Evolutionary conservation across 1,140 invertebrate species (phyloP), one percentile per base, ranked within the genome.

Genomic region (Acromyrmex charruanus): DNA sequence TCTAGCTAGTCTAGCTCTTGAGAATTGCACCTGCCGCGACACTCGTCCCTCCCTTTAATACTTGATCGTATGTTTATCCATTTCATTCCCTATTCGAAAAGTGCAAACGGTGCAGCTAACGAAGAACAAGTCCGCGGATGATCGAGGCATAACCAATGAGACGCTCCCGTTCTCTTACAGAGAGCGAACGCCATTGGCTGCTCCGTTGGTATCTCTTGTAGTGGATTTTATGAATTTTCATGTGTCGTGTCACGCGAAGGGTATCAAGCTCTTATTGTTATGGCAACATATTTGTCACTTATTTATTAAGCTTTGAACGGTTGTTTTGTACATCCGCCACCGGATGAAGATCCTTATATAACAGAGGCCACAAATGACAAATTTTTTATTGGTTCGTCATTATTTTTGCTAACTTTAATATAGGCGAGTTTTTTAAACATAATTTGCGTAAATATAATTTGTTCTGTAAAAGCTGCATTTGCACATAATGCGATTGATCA

Each of bases 21-120:
- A 44, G 49, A 71, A 12, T 25, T 71, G 39, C 68, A 71, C 68
- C 68, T 71, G 5, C 25, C 49, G n/a, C 25, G 39, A 25, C 25
- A 7, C 28, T 44, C 10, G 39, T 16, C 35, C 49, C n/a, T 35
- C 49, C 31, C 18, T 16, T 35, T 21, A n/a, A n/a, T 9, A 16
- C 51, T 6, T 6, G 12, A 18, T 53, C 16, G 9, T 53, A 51
- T 21, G 18, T 35, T 28, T 18, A 9, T 58, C 53, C 18, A 9
- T 58, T 55, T 75, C 72, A 5, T 16, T 18, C n/a, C 9, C 1
- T 10, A 28, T 55, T 3, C 28, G n/a, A 16, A 59, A 18, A 77
- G 53, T 61, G 21, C 16, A 61, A 16, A 25, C n/a, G n/a, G 55
- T 6, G 35, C 12, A 35, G 10, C 4, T 55, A 3, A 18, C 49